These are phyloP conservation scores for Rallus limicola DNA, from an alignment of 2,113 vertebrate species.

Conservation along the genomic window DNA sequence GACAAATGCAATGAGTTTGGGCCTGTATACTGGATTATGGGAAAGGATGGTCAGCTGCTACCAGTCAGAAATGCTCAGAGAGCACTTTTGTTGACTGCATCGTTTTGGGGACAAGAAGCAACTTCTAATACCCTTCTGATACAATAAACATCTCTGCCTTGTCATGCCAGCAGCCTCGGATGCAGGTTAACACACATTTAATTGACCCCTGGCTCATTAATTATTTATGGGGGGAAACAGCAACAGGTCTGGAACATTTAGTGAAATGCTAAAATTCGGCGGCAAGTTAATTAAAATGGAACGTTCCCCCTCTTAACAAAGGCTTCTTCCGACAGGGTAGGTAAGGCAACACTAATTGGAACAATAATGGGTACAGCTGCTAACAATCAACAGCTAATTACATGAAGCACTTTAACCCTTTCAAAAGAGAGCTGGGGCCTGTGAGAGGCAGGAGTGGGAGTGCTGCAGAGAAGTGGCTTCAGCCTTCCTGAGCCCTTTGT, in stretches of 20 bases:
- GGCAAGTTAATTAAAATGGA: constrained; percentile 74
- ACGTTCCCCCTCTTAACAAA: constrained; percentile 69
- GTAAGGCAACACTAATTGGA: constrained; percentile 76
- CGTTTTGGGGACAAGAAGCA: neutral
- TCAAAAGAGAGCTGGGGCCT: constrained; percentile 30
- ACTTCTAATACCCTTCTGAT: neutral
- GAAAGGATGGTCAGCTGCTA: neutral
- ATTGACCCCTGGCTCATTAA: constrained; percentile 52
- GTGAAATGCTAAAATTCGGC: constrained; percentile 55
- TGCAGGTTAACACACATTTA: constrained; percentile 31
- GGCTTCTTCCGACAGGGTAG: constrained; percentile 68
- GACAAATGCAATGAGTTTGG: neutral
- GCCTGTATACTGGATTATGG: neutral
- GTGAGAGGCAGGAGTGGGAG: constrained; percentile 14
- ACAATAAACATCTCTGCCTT: neutral
- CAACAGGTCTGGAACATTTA: constrained; percentile 24
- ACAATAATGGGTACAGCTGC: constrained; percentile 80
- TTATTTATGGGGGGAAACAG: neutral
- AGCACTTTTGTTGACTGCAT: neutral
- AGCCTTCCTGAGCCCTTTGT: neutral
- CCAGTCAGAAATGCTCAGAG: neutral
- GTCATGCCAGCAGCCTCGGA: neutral
- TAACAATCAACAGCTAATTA: constrained; percentile 79
- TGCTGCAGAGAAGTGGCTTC: neutral
- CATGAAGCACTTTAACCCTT: constrained; percentile 71